phyloP scores from a whole-genome alignment of 1,140 invertebrate species.

The Paracyclopina nana region DNA sequence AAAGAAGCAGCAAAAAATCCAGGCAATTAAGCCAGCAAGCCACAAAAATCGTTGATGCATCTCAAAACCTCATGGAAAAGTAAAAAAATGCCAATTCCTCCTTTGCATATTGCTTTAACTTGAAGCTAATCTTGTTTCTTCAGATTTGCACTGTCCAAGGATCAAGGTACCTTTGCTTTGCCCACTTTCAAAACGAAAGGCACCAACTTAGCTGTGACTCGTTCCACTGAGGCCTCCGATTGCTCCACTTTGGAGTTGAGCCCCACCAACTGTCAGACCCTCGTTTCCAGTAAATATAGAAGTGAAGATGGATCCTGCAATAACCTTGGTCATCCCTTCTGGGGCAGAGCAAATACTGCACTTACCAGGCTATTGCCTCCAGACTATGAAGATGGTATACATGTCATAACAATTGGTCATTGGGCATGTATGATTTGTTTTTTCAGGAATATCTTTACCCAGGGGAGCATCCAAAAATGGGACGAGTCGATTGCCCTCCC shows the following conservation, averaged over 20 bases:
- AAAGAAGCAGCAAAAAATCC: background rate
- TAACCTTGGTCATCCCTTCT: conserved; percentile 45
- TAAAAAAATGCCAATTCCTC: background rate
- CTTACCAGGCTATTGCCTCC: conserved; percentile 56
- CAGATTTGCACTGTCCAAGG: background rate
- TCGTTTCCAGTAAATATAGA: too few species aligned
- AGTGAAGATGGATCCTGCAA: conserved; percentile 66
- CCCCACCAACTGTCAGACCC: too few species aligned
- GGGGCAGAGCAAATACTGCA: conserved; percentile 51
- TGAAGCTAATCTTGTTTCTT: too few species aligned
- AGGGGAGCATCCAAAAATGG: conserved; percentile 8
- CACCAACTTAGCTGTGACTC: background rate
- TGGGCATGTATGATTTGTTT: background rate
- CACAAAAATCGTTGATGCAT: background rate
- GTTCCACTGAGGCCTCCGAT: too few species aligned
- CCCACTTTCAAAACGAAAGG: background rate
- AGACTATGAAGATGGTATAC: conserved; percentile 52
- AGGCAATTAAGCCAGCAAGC: background rate
- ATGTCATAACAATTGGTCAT: background rate
- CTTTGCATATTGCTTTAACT: too few species aligned
- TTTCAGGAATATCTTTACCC: background rate
- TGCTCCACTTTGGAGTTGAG: too few species aligned
- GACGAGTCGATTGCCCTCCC: conserved; percentile 19
- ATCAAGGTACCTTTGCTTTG: background rate
- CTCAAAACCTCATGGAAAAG: background rate